phyloP scores from a whole-genome alignment of 1,140 invertebrate species.

The Danaus melanippus region DNA sequence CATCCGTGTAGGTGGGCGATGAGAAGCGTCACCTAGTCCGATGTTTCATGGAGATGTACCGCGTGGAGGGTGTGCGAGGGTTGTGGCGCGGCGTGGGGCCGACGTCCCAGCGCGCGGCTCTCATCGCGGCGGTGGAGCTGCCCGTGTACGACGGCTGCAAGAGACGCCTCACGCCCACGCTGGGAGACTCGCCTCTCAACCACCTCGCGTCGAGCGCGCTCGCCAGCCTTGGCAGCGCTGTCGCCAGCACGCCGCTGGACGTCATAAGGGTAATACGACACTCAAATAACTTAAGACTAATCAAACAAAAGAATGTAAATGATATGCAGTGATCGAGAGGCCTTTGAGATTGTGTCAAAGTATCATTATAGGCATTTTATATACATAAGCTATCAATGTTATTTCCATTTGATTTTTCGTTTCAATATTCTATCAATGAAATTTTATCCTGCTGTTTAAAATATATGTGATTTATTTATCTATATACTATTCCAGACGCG shows the following conservation, averaged over 20 bases:
- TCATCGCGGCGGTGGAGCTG: conserved; percentile 94
- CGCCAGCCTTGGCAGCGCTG: conserved; percentile 92
- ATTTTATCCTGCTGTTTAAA: too few relatives aligned
- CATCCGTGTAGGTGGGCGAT: conserved; percentile 35
- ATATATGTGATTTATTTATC: not conserved
- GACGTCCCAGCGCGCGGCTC: conserved; percentile 91
- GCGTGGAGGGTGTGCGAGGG: conserved; percentile 41
- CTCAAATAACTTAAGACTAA: conserved; percentile 2
- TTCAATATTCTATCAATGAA: too few relatives aligned
- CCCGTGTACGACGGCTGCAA: conserved; percentile 95
- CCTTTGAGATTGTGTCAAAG: too few relatives aligned
- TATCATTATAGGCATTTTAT: too few relatives aligned
- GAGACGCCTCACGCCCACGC: conserved; percentile 78
- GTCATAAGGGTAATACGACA: conserved; percentile 86
- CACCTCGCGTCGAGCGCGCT: conserved; percentile 93
- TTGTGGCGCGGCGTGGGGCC: conserved; percentile 86
- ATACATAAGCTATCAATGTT: too few relatives aligned
- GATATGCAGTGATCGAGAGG: not conserved
- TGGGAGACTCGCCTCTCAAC: conserved; percentile 87
- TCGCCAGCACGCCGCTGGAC: conserved; percentile 95
- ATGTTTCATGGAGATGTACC: conserved; percentile 42
- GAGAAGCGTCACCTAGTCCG: conserved; percentile 49
- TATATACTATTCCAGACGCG: conserved; percentile 81
- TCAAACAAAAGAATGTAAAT: conserved; percentile 1
- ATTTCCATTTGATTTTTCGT: too few relatives aligned